phyloP scores from a whole-genome alignment of 2,797 vertebrate genomes.

The Toxotes lorentzi region DNA sequence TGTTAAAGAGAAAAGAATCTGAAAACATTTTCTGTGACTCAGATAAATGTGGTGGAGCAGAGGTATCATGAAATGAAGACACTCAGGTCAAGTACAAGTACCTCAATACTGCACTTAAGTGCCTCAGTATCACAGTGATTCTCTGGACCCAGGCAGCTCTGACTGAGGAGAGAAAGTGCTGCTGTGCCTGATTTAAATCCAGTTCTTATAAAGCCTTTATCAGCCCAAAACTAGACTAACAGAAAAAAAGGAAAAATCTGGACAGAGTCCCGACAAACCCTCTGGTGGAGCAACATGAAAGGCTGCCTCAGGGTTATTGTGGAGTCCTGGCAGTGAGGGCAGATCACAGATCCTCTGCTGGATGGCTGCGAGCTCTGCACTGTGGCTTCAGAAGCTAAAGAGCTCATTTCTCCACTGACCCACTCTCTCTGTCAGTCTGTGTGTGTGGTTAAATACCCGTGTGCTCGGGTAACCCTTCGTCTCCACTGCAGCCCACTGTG shows the following conservation, averaged over 20 bases:
- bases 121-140: background rate
- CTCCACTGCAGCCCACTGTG: constrained; percentile 42
- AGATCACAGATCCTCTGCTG: constrained; percentile 54
- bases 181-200: constrained; percentile 9
- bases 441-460: constrained; percentile 52
- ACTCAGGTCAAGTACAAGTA: background rate
- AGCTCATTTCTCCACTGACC: constrained; percentile 50
- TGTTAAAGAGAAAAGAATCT: background rate
- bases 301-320: constrained; percentile 46
- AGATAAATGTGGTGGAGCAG: background rate
- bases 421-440: constrained; percentile 1
- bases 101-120: background rate
- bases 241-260: constrained; percentile 22
- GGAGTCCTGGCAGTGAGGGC: constrained; percentile 43
- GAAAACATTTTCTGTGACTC: background rate
- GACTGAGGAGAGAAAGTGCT: background rate
- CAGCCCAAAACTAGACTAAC: constrained; percentile 31
- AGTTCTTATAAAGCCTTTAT: constrained; percentile 29
- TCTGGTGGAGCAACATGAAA: constrained; percentile 56
- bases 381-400: constrained; percentile 34
- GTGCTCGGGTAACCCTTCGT: constrained; percentile 49
- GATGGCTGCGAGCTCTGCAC: constrained; percentile 30
- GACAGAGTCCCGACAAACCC: constrained; percentile 13
- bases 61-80: background rate
- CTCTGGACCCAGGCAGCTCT: background rate